phyloP scores from a whole-genome alignment of 2,113 vertebrate species.

The Nesoenas mayeri region DNA sequence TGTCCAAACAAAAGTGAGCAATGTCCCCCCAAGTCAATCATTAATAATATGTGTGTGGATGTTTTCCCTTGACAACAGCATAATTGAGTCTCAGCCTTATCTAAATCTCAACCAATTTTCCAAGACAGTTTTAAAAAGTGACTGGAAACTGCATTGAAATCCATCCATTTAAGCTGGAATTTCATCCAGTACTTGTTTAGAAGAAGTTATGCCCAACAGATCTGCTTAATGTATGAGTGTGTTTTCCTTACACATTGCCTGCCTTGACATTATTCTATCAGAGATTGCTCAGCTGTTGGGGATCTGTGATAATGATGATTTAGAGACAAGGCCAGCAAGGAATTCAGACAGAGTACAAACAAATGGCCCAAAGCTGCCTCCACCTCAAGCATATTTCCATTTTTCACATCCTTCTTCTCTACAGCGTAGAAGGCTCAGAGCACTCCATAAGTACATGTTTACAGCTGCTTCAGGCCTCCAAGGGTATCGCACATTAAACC shows the following conservation, averaged over 20 bases:
- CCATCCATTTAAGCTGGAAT: neutral
- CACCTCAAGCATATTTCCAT: neutral
- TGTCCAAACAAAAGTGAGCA: neutral
- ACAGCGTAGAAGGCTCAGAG: neutral
- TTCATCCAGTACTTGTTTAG: constrained; percentile 29
- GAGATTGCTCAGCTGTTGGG: constrained; percentile 34
- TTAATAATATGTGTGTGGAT: neutral
- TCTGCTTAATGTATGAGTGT: neutral
- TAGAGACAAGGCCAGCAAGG: neutral
- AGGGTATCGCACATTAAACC: neutral
- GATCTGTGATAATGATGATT: neutral
- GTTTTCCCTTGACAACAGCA: neutral
- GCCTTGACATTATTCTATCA: neutral
- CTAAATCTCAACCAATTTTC: neutral
- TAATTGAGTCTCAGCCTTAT: neutral
- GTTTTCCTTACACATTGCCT: neutral
- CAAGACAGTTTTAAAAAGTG: neutral
- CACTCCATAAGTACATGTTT: neutral
- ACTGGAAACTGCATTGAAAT: neutral
- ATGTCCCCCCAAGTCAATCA: neutral
- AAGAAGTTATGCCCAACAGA: neutral
- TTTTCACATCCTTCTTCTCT: constrained; percentile 22
- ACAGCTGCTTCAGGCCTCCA: neutral
- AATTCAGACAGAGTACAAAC: constrained; percentile 34
- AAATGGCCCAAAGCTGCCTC: neutral